Base-by-base conservation (phyloP, 2,113 vertebrate genomes). In the Gallinago media region DNA sequence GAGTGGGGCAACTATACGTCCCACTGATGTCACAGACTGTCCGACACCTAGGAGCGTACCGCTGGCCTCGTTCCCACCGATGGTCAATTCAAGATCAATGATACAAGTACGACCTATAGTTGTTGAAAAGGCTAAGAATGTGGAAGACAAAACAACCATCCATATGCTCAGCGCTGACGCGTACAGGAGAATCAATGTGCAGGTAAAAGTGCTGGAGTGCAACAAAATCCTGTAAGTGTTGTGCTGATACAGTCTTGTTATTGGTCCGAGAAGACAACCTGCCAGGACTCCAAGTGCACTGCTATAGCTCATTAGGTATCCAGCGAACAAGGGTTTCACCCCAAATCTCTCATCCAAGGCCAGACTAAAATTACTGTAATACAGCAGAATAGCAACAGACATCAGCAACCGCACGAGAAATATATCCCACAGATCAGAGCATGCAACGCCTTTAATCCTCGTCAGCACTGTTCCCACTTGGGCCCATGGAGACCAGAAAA, bases 271-370 rank as follows among this genome's bases (percentile, higher is more conserved):
- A 58, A 99, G 96, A 63, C 98, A 99, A 56, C 99, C 98, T 5
- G 99, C 98, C 86, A 99, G 96, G 54, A 98, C 98, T 40, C 99
- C 99, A 38, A 99, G 97, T 0, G 98, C 98, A 89, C 99, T 99
- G 97, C 99, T 98, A 72, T 99, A 99, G 94, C 99, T 99, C 93
- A 99, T 98, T 16, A 99, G 97, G 83, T 99, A 99, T 36, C 99
- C 99, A 0, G 99, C 98, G 12, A 97, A 94, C 97, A 98, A 98
- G 20, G 99, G 99, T 92, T 98, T 98, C 38, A 99, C 96, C 21
- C 96, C 98, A 84, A 99, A 99, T 63, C 99, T 99, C 97, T 99
- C 99, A 96, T 99, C 99, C 97, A 99, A 98, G 22, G 99, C 99
- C 96, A 99, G 93, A 62, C 98, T 98, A 93, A 99, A 99, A 96